phyloP scores from a whole-genome alignment of 1,140 invertebrate genomes.

The Stegodyphus dumicola region DNA sequence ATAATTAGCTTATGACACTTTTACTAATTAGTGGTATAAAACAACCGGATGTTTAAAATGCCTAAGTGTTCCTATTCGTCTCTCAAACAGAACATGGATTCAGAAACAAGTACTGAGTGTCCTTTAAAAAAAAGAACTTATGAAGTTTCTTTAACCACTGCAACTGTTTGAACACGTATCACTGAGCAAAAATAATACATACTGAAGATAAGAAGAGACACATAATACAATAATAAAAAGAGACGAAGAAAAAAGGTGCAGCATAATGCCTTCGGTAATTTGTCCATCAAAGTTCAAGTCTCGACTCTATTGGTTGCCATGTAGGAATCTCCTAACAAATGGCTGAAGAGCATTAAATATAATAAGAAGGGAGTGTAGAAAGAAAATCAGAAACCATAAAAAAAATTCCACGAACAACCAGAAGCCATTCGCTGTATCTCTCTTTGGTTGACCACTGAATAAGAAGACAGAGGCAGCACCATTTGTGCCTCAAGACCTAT shows the following conservation, averaged over 20 bases:
- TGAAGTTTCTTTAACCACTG: no score
- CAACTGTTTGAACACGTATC: not conserved
- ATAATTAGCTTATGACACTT: no score
- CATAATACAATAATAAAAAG: conserved; percentile 7
- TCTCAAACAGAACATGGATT: no score
- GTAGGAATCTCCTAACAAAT: conserved; percentile 36
- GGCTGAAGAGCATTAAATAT: conserved; percentile 26
- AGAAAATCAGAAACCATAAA: not conserved
- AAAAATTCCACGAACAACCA: not conserved
- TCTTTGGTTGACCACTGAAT: conserved; percentile 4
- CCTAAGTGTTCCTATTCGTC: no score
- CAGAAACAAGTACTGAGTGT: no score
- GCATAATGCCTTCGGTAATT: conserved; percentile 44
- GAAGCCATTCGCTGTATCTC: not conserved
- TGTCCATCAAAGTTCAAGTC: conserved; percentile 29
- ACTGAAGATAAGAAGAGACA: not conserved
- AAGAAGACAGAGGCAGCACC: not conserved
- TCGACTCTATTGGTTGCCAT: conserved; percentile 39
- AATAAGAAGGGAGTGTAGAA: not conserved
- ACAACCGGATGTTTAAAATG: no score
- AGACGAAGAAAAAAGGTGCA: not conserved
- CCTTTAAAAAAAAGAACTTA: no score
- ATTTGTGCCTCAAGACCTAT: conserved; percentile 40
- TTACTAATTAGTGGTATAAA: no score
- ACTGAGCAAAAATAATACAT: conserved; percentile 19